Evolutionary conservation across 1,140 invertebrate species (phyloP).

Genomic region (Vollenhovia emeryi): DNA sequence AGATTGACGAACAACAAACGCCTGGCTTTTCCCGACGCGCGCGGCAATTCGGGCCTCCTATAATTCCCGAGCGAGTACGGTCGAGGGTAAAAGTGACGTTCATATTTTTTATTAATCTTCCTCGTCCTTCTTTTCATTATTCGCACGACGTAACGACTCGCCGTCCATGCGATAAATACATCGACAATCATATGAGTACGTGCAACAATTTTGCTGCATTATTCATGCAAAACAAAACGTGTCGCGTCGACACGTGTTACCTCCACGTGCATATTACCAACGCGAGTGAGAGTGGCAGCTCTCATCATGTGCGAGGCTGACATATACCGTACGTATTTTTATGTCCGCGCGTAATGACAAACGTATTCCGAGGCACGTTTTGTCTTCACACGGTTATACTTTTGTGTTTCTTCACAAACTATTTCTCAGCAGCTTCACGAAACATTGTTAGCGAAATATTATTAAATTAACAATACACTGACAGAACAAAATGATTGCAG

Average conservation of each 20-base stretch:
- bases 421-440: background rate
- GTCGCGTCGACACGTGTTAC: background rate
- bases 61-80: background rate
- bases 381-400: background rate
- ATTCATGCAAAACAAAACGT: constrained; percentile 15
- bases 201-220: constrained; percentile 10
- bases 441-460: background rate
- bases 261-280: background rate
- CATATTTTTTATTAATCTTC: background rate
- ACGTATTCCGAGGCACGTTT: background rate
- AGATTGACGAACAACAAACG: constrained; percentile 60
- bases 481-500: no score
- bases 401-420: background rate
- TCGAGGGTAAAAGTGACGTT: background rate
- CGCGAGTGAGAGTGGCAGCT: background rate
- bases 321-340: background rate
- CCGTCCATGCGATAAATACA: background rate
- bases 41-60: background rate
- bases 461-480: background rate
- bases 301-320: background rate
- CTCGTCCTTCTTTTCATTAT: background rate
- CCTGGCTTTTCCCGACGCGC: constrained; percentile 42
- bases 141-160: background rate
- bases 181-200: background rate
- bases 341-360: background rate